phyloP scores from a whole-genome alignment of 2,888 invertebrate species.

The Emmelina monodactyla region DNA sequence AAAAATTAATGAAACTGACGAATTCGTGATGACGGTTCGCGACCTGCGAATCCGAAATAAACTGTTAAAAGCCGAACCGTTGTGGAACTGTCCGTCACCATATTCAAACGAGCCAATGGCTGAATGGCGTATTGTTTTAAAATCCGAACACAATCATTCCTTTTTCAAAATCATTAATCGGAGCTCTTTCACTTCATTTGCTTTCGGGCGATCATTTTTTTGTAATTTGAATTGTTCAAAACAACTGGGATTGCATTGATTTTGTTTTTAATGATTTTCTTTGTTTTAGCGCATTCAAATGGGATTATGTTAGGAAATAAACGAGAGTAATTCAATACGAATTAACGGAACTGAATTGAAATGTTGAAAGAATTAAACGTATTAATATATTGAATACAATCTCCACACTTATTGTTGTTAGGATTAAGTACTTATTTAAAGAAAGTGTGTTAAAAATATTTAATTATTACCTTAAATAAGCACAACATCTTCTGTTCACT shows the following conservation, averaged over 20 bases:
- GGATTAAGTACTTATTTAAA: too few species aligned
- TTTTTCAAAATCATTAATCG: slow-evolving; percentile 53
- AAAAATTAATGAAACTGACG: slow-evolving; percentile 34
- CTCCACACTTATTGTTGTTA: too few species aligned
- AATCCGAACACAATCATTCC: slow-evolving; percentile 42
- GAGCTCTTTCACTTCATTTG: slow-evolving; percentile 60
- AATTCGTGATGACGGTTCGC: slow-evolving; percentile 27
- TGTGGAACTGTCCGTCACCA: slow-evolving; percentile 47
- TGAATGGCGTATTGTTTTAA: slow-evolving; percentile 61
- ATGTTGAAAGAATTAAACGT: slow-evolving; percentile 18
- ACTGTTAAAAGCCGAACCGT: slow-evolving; percentile 38
- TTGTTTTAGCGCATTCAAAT: slow-evolving; percentile 23
- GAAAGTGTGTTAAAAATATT: background rate
- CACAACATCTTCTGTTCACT: slow-evolving; percentile 34
- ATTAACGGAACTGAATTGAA: slow-evolving; percentile 51
- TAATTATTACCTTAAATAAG: slow-evolving; percentile 31
- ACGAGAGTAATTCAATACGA: slow-evolving; percentile 56
- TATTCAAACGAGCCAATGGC: slow-evolving; percentile 49
- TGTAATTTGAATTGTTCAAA: slow-evolving; percentile 19
- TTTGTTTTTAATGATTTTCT: slow-evolving; percentile 23
- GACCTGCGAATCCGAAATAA: slow-evolving; percentile 34
- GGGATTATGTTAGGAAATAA: slow-evolving; percentile 37
- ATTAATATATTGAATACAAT: too few species aligned
- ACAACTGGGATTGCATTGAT: slow-evolving; percentile 29
- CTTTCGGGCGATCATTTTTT: slow-evolving; percentile 28